Percentiles rank a stretch among this genome's conserved stretches.
These are phyloP conservation scores for Taxidea taxus DNA, from an alignment of 2,113 vertebrate species.

Conservation along the genomic window DNA sequence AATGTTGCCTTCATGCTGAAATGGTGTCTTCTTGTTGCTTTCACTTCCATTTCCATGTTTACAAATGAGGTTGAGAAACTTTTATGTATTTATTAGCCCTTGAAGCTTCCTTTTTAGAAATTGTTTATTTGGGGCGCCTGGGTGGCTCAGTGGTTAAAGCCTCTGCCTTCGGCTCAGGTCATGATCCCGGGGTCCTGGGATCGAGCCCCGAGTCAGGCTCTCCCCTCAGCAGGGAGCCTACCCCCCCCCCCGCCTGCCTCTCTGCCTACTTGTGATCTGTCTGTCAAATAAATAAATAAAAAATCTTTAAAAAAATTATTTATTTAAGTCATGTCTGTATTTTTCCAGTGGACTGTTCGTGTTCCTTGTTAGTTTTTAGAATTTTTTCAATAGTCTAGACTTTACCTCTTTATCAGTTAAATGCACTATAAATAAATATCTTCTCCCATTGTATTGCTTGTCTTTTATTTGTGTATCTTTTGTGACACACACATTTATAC, in stretches of 20 bases:
- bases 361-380: neutral
- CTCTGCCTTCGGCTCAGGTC: too few species aligned
- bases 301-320: too few species aligned
- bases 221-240: too few species aligned
- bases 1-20: constrained; percentile 25
- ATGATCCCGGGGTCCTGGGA: too few species aligned
- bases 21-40: neutral
- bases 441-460: neutral
- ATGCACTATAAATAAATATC: constrained; percentile 4
- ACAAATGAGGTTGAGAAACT: neutral
- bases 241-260: too few species aligned
- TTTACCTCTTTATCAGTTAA: neutral
- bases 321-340: neutral
- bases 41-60: neutral
- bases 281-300: too few species aligned
- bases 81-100: neutral
- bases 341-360: neutral
- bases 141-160: too few species aligned
- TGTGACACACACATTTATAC: neutral
- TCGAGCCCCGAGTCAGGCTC: too few species aligned
- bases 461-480: neutral
- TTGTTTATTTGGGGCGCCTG: too few species aligned
- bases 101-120: neutral
- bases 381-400: neutral
- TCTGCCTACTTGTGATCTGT: too few species aligned